Evolutionary conservation across 1,140 invertebrate genomes (phyloP).

Genomic region (Lysiphlebus fabarum): DNA sequence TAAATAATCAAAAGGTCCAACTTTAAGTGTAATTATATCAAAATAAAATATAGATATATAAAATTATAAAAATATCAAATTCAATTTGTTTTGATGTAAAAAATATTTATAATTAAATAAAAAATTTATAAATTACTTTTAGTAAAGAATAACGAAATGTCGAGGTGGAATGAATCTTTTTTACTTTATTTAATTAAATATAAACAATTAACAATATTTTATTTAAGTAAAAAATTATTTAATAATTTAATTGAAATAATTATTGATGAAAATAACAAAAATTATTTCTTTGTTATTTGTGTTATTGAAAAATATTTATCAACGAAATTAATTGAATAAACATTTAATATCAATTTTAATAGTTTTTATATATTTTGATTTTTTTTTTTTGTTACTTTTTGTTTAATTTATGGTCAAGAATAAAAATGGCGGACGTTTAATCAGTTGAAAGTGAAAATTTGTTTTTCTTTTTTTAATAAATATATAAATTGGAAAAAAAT

Average conservation of each 20-base stretch:
- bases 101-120: not conserved
- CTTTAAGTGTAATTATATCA: not conserved
- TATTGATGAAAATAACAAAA: not conserved
- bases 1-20: not conserved
- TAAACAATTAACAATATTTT: constrained; percentile 8
- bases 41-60: no score
- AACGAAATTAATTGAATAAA: no score
- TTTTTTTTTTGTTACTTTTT: no score
- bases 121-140: no score
- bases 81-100: not conserved
- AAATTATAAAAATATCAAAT: no score
- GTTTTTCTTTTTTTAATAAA: not conserved
- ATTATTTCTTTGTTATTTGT: not conserved
- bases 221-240: not conserved
- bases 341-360: no score
- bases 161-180: not conserved
- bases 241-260: not conserved
- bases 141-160: not conserved
- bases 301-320: no score
- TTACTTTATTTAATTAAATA: constrained; percentile 8
- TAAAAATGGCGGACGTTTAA: no score
- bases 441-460: no score
- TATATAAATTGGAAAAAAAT: not conserved
- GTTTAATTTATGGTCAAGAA: no score
- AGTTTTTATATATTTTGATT: no score